Evolutionary conservation across 1,140 invertebrate species (phyloP), one percentile per base, ranked within the genome.

Genomic region (Zaprionus ornatus): DNA sequence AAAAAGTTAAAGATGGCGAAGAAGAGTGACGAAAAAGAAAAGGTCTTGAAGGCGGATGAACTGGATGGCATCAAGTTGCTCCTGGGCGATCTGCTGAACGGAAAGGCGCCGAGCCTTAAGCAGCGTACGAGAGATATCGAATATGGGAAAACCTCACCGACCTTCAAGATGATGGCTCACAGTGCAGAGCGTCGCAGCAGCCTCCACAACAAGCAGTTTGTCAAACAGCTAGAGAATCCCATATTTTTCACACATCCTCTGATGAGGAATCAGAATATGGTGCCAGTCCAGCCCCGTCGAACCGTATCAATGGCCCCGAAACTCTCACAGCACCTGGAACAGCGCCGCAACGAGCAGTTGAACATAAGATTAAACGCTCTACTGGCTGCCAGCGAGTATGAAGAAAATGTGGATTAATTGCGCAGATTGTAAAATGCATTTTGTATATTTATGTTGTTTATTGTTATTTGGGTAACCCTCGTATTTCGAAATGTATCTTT

Each of bases 41-140:
- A 2, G 29, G 29, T 10, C 9, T 10, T 10, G 29, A 32, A 10
- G 35, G 1, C 10, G 9, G 17, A 1, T 15, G 45, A 57, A 23
- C 54, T 19, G 1, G 25, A 59, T 4, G 12, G 40, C 9, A 45
- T 73, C 7, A 52, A 52, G 17, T 21, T 48, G 29, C 19, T 73
- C 17, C 32, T 73, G 17, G 70, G 42, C 2, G 70, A 73, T 73
- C 42, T 73, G 12, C 13, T 73, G 45, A 25, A 32, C 5, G 54
- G 17, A 1, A 29, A 52, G 27, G 13, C 50, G n/a, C 45, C 61
- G 1, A 52, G 21, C 9, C 10, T n/a, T 5, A 21, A 17, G 5
- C 15, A 52, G 19, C 32, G 29, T 7, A 1, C 19, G 2, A 35
- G 19, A 10, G 19, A 52, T 9, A 27, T 19, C 9, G 42, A 21